phyloP scores from a whole-genome alignment of 2,113 vertebrate genomes.

The Asarcornis scutulata region DNA sequence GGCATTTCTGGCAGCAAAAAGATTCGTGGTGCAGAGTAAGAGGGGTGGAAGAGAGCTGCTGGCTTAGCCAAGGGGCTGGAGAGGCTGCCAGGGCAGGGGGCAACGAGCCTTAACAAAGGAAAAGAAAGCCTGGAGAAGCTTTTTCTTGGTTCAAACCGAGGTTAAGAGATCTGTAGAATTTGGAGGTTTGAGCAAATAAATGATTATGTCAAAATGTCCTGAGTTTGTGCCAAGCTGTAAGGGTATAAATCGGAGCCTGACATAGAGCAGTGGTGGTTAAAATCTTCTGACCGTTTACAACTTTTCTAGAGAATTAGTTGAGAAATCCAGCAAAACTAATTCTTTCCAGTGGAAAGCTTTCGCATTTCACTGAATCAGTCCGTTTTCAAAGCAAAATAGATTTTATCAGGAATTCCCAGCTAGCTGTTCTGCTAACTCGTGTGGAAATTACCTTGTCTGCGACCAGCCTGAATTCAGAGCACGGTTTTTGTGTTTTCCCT shows the following conservation, averaged over 20 bases:
- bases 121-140: not conserved
- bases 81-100: not conserved
- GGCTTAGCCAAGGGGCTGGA: not conserved
- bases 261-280: not conserved
- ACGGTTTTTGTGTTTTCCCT: not conserved
- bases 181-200: not conserved
- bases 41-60: not conserved
- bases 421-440: not conserved
- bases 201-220: accelerated
- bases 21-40: too few species aligned
- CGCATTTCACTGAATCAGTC: not conserved
- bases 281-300: not conserved
- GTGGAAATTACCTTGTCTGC: constrained; percentile 38
- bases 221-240: not conserved
- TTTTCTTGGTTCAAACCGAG: not conserved
- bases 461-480: not conserved
- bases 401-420: constrained; percentile 41
- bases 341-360: constrained; percentile 56
- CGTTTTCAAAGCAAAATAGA: constrained; percentile 30
- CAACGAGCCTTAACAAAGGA: too few species aligned
- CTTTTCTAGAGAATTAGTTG: constrained; percentile 47
- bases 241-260: not conserved
- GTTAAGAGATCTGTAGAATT: not conserved
- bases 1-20: not conserved
- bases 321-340: constrained; percentile 46